Evolutionary conservation across 2,797 vertebrate genomes (phyloP).

Genomic region (Lagocephalus sceleratus): DNA sequence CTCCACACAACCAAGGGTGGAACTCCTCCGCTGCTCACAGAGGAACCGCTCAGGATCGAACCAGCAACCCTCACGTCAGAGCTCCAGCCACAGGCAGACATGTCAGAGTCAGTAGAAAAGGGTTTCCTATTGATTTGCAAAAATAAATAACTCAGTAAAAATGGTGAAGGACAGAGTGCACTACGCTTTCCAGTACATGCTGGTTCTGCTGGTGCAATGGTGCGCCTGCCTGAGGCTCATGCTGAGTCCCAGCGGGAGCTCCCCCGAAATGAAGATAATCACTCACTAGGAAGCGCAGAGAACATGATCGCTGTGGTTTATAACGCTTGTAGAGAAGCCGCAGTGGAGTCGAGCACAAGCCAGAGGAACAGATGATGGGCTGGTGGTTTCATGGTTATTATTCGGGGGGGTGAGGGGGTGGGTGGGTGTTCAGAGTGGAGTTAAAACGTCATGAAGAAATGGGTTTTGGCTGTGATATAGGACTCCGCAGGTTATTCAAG

Average conservation of each 20-base stretch:
- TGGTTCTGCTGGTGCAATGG: too few relatives aligned
- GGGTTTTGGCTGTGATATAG: conserved; percentile 29
- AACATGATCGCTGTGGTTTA: background rate
- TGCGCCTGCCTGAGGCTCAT: background rate
- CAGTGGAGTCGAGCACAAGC: background rate
- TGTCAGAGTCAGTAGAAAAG: too few relatives aligned
- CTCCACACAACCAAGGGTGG: too few relatives aligned
- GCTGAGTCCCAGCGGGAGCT: background rate
- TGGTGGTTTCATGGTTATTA: conserved; percentile 13
- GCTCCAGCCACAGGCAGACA: too few relatives aligned
- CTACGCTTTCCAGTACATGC: too few relatives aligned
- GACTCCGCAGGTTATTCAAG: background rate
- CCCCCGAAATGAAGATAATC: background rate
- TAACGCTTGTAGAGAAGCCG: background rate
- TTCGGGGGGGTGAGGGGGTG: conserved; percentile 20
- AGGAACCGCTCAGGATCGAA: too few relatives aligned
- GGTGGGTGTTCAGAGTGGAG: conserved; percentile 20
- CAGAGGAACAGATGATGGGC: conserved; percentile 7
- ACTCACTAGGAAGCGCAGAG: background rate
- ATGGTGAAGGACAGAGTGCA: too few relatives aligned
- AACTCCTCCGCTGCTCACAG: too few relatives aligned
- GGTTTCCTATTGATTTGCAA: too few relatives aligned
- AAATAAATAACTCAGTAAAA: too few relatives aligned
- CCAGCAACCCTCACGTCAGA: too few relatives aligned
- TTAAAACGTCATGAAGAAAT: conserved; percentile 18